These are phyloP conservation scores for Hyperoplus immaculatus DNA, from an alignment of 2,797 vertebrate species.

Conservation along the genomic window DNA sequence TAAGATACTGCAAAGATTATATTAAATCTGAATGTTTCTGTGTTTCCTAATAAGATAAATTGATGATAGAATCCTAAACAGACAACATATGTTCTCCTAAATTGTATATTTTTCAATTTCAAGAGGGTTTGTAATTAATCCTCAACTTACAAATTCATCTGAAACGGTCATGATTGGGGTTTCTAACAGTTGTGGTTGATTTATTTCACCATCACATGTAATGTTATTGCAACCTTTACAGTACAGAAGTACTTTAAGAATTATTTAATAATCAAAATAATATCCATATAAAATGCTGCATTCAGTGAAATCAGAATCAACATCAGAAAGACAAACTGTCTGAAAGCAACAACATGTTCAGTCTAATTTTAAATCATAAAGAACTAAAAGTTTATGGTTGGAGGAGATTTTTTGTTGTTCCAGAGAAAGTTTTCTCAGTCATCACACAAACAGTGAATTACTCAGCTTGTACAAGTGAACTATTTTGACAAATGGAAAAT, in stretches of 20 bases:
- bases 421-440: not conserved
- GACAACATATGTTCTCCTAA: too few relatives aligned
- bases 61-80: too few relatives aligned
- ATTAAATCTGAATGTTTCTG: too few relatives aligned
- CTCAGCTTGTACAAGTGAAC: too few relatives aligned
- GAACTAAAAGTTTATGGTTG: not conserved
- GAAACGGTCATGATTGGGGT: not conserved
- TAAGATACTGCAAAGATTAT: too few relatives aligned
- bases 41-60: too few relatives aligned
- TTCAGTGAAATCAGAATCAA: not conserved
- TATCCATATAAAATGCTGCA: not conserved
- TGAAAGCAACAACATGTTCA: not conserved
- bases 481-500: too few relatives aligned
- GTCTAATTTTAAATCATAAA: not conserved
- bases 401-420: not conserved
- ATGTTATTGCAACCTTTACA: not conserved
- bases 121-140: not conserved
- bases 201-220: not conserved
- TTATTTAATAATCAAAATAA: not conserved
- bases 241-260: not conserved
- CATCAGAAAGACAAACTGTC: not conserved
- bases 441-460: not conserved
- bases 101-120: too few relatives aligned
- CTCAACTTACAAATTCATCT: not conserved
- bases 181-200: not conserved